Evolutionary conservation across 2,888 invertebrate species (phyloP).

Genomic region (Diarsia dahlii): DNA sequence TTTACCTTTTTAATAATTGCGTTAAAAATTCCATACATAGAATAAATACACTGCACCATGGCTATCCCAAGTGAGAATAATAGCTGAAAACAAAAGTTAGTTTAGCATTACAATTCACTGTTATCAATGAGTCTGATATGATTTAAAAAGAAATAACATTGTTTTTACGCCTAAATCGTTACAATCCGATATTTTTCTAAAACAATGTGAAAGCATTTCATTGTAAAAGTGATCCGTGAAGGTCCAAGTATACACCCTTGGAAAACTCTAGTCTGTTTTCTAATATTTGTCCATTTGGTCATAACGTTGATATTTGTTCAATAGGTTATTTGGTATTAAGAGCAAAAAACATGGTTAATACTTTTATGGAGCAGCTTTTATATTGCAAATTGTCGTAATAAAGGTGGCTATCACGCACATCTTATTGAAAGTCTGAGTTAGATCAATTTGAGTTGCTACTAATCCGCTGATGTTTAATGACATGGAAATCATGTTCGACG

Average conservation of each 20-base stretch:
- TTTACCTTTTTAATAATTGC: conserved; percentile 46
- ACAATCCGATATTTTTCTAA: background rate
- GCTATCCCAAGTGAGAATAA: conserved; percentile 47
- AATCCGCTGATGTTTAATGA: background rate
- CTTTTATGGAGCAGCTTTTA: background rate
- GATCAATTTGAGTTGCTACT: background rate
- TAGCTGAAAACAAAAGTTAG: conserved; percentile 27
- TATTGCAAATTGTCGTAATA: background rate
- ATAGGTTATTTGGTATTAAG: background rate
- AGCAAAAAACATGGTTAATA: background rate
- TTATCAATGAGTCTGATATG: background rate
- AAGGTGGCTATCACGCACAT: background rate
- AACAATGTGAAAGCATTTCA: background rate
- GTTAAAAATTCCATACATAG: conserved; percentile 51
- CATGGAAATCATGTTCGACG: background rate
- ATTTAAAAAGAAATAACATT: background rate
- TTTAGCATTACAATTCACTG: background rate
- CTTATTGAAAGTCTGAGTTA: background rate
- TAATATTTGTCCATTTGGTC: too few relatives aligned
- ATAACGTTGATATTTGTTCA: background rate
- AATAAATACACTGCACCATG: conserved; percentile 50
- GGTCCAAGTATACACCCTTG: background rate
- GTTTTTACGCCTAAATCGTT: background rate
- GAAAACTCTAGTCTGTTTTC: background rate
- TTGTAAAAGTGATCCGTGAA: background rate